Base-by-base conservation (phyloP, 2,113 vertebrate species). In the Hepsetus odoe region DNA sequence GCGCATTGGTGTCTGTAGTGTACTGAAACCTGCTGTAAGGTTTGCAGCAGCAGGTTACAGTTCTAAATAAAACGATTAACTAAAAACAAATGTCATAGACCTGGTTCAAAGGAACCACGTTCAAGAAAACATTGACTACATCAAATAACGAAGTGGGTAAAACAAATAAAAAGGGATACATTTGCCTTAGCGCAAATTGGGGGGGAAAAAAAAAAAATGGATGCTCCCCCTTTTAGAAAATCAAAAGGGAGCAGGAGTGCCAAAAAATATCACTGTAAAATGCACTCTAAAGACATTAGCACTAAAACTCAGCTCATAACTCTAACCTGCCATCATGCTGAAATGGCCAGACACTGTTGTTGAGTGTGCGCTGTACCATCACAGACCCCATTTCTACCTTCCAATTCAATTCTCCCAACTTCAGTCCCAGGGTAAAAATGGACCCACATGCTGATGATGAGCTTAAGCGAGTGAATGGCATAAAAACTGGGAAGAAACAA, bases 1-100 rank as follows among this genome's bases (percentile, higher is more conserved):
- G 53, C n/a, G 26, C 20, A 14, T n/a, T 13, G 28, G 35, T 53
- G 33, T 55, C 69, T 68, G 20, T 56, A 66, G 38, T 26, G 75
- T 85, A 86, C 88, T 88, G 89, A 87, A 67, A 28, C 76, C 90
- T 86, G 89, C 89, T 86, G 88, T 89, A 75, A 87, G 56, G n/a
- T 85, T 90, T 93, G 92, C 90, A 93, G 92, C 93, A 88, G 87
- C 85, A 85, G 81, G 88, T 53, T 61, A 72, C 42, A 33, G 24
- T 70, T 61, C 51, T 67, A 74, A 77, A 59, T 12, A 56, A 85
- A 84, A 46, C n/a, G 2, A 53, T 75, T 35, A 69, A 56, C 84
- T 87, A 86, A 83, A 92, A 91, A 89, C 87, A 77, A 61, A 58
- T 33, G 40, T n/a, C 5, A 66, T 46, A 26, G 40, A 32, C 46